Base-by-base conservation (phyloP, 1,140 invertebrate genomes). In the Trichoplusia ni region DNA sequence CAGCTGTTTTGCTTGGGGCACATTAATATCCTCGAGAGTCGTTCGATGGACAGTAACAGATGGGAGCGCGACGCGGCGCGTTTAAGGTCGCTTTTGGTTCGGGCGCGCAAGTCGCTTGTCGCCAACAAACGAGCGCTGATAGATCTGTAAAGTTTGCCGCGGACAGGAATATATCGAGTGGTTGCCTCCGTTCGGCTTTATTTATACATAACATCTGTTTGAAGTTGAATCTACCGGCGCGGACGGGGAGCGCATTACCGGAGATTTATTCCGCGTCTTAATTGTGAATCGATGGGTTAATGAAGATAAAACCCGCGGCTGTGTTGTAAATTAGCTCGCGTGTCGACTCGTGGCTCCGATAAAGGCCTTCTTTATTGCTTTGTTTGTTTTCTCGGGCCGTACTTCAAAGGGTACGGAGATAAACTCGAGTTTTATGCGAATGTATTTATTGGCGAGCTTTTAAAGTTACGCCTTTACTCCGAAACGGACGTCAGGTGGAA, bases 231-330 rank as follows among this genome's bases (percentile, higher is more conserved):
- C 81, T 82, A 86, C 81, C 86, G 84, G 84, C 84, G 84, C 79
- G 82, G 84, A 82, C 84, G 81, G 80, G 78, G 81, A 84, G 84
- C 82, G 79, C 85, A 90, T 89, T 89, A 89, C 88, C 71, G 81
- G 81, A 89, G 86, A 89, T 90, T 90, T 90, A 90, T 90, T 84
- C 86, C 79, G 79, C 86, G 88, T 90, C 88, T 90, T 90, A 90
- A 90, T 90, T 90, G 88, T 88, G 88, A 89, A 90, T 90, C 86
- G 88, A 90, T 90, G 86, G 88, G 85, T 89, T 90, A 90, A 90
- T 90, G 88, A 90, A 90, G 88, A 90, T 90, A 90, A 90, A 90
- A 90, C 85, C 81, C 77, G 82, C 82, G 86, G 85, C 84, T 75
- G 86, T 90, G 86, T 89, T 88, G 86, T 90, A 90, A 90, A 90